These are phyloP conservation scores for Phortica variegata DNA, from an alignment of 1,140 invertebrate species.

Conservation along the genomic window DNA sequence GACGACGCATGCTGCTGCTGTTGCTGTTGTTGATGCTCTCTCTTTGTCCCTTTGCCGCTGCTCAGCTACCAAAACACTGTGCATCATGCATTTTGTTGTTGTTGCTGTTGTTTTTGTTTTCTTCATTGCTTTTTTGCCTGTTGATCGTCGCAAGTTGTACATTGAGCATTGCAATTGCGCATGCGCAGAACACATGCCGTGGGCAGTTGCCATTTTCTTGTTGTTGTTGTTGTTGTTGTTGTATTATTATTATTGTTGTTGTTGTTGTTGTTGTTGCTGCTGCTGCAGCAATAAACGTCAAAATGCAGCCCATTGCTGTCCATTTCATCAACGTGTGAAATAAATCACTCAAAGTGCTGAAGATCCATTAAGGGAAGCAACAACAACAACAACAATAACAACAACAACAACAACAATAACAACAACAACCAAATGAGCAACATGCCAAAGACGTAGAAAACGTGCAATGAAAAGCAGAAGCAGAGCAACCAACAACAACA, in stretches of 20 bases:
- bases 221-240: conserved; percentile 10
- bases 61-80: no score
- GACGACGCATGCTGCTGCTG: neutral
- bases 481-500: no score
- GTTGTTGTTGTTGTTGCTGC: conserved; percentile 25
- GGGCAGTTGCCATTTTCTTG: conserved; percentile 24
- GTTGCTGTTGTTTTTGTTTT: conserved; percentile 9
- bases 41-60: no score
- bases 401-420: no score
- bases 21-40: no score
- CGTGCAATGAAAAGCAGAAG: no score
- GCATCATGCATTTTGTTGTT: no score
- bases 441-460: no score
- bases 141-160: conserved; percentile 13
- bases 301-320: conserved; percentile 57
- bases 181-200: conserved; percentile 51
- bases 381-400: conserved; percentile 9
- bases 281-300: conserved; percentile 57
- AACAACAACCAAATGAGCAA: no score
- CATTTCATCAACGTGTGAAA: conserved; percentile 58
- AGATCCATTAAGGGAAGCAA: conserved; percentile 55
- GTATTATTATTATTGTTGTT: neutral
- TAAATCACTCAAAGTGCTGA: conserved; percentile 58
- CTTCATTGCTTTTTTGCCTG: conserved; percentile 10
- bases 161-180: conserved; percentile 19